Percentiles rank a stretch among this genome's conserved stretches.
Conservation (phyloP, 1,140 invertebrate species). For the Calliopsis andreniformis region DNA sequence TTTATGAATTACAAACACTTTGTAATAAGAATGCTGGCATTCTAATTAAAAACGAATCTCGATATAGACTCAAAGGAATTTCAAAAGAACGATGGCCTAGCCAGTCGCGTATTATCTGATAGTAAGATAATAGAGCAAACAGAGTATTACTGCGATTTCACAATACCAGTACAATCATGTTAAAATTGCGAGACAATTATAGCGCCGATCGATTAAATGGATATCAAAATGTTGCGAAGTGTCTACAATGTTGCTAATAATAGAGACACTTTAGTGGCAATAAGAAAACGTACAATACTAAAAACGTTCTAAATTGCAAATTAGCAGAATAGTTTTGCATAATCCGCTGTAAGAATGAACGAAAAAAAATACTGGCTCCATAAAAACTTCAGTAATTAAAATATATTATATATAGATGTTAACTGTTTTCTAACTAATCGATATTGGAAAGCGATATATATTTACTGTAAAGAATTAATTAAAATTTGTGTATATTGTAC, state of each 20-base stretch:
- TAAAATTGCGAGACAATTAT: constrained; percentile 23
- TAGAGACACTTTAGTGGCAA: neutral
- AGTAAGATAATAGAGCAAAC: constrained; percentile 35
- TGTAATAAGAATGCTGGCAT: neutral
- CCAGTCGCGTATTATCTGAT: constrained; percentile 30
- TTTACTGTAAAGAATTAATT: no score
- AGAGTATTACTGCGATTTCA: constrained; percentile 25
- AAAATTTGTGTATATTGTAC: no score
- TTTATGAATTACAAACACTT: neutral
- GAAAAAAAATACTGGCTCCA: no score
- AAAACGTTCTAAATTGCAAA: no score
- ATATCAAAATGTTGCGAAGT: neutral
- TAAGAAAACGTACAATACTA: neutral
- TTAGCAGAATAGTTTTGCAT: no score
- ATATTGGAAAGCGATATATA: no score
- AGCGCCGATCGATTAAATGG: constrained; percentile 27
- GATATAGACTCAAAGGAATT: neutral
- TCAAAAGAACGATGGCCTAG: constrained; percentile 3
- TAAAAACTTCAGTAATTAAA: no score
- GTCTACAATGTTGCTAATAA: neutral
- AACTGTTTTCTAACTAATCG: no score
- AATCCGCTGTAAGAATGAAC: no score
- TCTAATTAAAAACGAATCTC: neutral
- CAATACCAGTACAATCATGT: constrained; percentile 5
- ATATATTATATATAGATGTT: no score